Evolutionary conservation across 2,113 vertebrate species (phyloP).

Genomic region (Reinhardtius hippoglossoides): DNA sequence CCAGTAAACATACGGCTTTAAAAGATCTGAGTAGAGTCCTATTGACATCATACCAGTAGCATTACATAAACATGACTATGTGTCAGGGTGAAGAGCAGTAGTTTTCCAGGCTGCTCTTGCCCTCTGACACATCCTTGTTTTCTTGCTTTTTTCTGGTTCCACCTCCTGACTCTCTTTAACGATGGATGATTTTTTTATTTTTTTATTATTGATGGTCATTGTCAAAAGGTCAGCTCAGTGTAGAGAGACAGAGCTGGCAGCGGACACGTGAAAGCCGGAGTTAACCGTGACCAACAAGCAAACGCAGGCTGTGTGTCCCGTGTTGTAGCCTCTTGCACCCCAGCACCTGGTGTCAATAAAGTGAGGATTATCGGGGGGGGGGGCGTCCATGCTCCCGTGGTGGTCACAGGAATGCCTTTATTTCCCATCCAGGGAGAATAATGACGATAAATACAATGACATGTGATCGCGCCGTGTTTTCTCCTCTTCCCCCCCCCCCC

Average conservation of each 20-base stretch:
- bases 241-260: not conserved
- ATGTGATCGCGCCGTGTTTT: slow-evolving; percentile 14
- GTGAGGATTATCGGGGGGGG: slow-evolving; percentile 8
- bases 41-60: not conserved
- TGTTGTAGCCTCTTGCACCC: not conserved
- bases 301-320: not conserved
- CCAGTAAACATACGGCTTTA: no score
- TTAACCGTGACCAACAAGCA: no score
- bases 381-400: not conserved
- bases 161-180: not conserved
- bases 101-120: no score
- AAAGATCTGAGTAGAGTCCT: no score
- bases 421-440: slow-evolving; percentile 19
- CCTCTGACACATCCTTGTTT: no score
- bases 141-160: not conserved
- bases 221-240: not conserved
- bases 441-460: not conserved
- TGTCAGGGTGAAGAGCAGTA: no score
- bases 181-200: not conserved
- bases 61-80: no score
- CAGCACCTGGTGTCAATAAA: slow-evolving; percentile 46
- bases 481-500: not conserved
- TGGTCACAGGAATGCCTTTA: slow-evolving; percentile 28
- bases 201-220: not conserved
- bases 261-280: no score